These are phyloP conservation scores for Bombylius major DNA, from an alignment of 2,888 invertebrate genomes.

Conservation along the genomic window DNA sequence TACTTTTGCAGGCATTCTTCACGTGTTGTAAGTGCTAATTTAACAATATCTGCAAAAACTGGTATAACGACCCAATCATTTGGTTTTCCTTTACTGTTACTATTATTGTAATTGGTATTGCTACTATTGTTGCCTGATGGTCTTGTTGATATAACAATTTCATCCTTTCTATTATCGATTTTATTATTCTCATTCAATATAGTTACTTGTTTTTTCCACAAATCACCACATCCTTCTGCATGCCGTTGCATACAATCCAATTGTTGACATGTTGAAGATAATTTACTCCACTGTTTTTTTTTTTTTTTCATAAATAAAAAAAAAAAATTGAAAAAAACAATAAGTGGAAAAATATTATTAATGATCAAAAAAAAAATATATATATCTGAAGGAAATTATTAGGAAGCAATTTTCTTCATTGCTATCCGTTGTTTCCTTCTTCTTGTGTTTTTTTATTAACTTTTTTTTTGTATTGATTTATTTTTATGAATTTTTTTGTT, in stretches of 20 bases:
- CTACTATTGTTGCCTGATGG: neutral
- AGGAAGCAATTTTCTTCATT: too few species aligned
- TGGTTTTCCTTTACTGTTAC: constrained; percentile 21
- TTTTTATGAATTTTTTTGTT: too few species aligned
- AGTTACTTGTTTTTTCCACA: constrained; percentile 36
- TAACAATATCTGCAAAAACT: constrained; percentile 38
- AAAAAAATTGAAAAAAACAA: neutral
- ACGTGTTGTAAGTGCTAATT: constrained; percentile 35
- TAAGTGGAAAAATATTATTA: neutral
- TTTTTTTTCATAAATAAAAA: too few species aligned
- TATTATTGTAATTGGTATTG: constrained; percentile 11
- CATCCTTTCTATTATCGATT: constrained; percentile 12
- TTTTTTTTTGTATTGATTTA: too few species aligned
- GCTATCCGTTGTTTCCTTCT: too few species aligned
- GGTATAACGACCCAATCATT: constrained; percentile 39
- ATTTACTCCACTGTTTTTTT: constrained; percentile 30
- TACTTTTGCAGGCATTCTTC: constrained; percentile 35
- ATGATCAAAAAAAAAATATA: too few species aligned
- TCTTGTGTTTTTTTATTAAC: too few species aligned
- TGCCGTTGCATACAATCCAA: constrained; percentile 36
- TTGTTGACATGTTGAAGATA: constrained; percentile 35
- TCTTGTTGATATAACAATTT: constrained; percentile 12
- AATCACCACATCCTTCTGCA: constrained; percentile 35
- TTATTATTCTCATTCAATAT: constrained; percentile 31
- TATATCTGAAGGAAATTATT: too few species aligned